Conservation (phyloP, 2,888 invertebrate species). For the Linyphia triangularis region DNA sequence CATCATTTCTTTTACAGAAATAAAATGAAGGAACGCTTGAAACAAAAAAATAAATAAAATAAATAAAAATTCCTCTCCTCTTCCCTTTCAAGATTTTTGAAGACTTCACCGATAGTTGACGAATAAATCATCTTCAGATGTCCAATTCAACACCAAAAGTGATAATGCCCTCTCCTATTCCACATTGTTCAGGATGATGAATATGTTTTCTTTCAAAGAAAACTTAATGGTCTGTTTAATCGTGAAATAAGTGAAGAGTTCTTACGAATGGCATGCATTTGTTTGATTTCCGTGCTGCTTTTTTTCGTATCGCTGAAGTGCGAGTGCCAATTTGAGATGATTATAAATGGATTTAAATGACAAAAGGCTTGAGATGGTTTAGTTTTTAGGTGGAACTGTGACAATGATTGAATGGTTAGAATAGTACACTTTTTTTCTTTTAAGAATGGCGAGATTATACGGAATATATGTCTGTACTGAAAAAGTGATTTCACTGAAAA, state of each 20-base stretch:
- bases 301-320: not conserved
- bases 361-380: not conserved
- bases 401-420: no score
- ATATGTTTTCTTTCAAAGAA: slow-evolving; percentile 45
- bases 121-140: slow-evolving; percentile 35
- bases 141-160: slow-evolving; percentile 21
- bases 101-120: slow-evolving; percentile 7
- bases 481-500: no score
- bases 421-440: no score
- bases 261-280: no score
- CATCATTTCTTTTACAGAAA: not conserved
- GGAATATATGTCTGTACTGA: no score
- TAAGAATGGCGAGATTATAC: no score
- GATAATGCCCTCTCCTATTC: slow-evolving; percentile 48
- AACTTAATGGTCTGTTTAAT: slow-evolving; percentile 54
- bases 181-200: slow-evolving; percentile 33
- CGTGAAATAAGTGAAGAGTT: slow-evolving; percentile 55
- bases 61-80: not conserved
- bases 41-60: not conserved
- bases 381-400: no score
- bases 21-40: not conserved
- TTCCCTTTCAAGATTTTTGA: not conserved
- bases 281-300: not conserved
- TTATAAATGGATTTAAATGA: slow-evolving; percentile 16
- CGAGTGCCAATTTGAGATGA: not conserved